A percentile compares a stretch with the other conserved stretches of the same genome.
Evolutionary conservation across 1,140 invertebrate species (phyloP).

Genomic region (Penaeus chinensis): DNA sequence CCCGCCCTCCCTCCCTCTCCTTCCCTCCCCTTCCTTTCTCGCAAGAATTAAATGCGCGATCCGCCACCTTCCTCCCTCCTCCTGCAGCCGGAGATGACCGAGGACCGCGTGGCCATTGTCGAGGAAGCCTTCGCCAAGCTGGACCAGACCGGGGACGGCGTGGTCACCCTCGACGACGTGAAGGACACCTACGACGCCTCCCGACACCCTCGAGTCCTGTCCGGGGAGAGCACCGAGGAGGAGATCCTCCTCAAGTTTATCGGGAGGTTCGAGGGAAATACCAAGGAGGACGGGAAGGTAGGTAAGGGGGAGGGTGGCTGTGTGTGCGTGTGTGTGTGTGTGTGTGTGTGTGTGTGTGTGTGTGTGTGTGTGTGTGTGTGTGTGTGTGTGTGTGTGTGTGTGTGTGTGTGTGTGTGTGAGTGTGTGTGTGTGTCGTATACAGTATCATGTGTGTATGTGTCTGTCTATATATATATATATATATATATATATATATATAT

Average conservation of each 20-base stretch:
- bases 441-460: no score
- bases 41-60: conserved; percentile 87
- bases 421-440: no score
- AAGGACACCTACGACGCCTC: conserved; percentile 81
- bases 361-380: neutral
- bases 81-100: conserved; percentile 86
- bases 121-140: conserved; percentile 88
- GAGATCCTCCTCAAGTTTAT: conserved; percentile 87
- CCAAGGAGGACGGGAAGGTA: conserved; percentile 85
- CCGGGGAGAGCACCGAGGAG: conserved; percentile 90
- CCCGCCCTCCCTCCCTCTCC: no score
- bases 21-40: conserved; percentile 71
- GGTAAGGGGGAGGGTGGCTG: conserved; percentile 42
- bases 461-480: no score
- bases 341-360: conserved; percentile 65
- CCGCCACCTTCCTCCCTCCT: conserved; percentile 75
- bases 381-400: no score
- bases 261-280: conserved; percentile 83
- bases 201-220: conserved; percentile 64
- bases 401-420: no score
- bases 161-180: conserved; percentile 87
- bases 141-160: conserved; percentile 87
- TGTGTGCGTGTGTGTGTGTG: conserved; percentile 27
- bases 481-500: no score
- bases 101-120: conserved; percentile 79